Base-by-base conservation (phyloP, 2,113 vertebrate species). In the Todiramphus saurophagus region DNA sequence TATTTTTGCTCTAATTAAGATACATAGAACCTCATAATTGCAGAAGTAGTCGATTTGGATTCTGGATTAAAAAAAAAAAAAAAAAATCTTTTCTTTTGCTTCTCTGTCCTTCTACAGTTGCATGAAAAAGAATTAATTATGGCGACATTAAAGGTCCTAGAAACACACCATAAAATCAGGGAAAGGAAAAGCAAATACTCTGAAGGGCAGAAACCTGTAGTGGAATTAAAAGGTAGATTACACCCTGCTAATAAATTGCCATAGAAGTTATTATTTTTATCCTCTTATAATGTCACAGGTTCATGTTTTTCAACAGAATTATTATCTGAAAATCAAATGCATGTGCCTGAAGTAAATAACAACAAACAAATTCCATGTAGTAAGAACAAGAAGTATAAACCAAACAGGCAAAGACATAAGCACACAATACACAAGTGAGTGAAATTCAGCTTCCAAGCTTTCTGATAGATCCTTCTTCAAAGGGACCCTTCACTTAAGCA, bases 1-100 rank as follows among this genome's bases (percentile, higher is more conserved):
- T 90, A 43, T 72, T 93, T 96, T 82, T 72, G 28, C 27, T 68
- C 90, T 95, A 96, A 93, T 93, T 94, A 87, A 93, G 88, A 75
- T 35, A 83, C 60, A 94, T 15, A 43, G 80, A 78, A 83, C 58
- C 67, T 88, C 72, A 31, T 84, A 70, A 96, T 64, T 86, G 64
- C 43, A 67, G 44, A 85, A 94, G 60, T 46, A 94, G 44, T 76
- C 64, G 37, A 87, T 75, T 73, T 44, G 43, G 24, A 64, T 92
- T 67, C n/a, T 58, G 79, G 58, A 83, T 79, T 56, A 35, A 60
- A 31, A 77, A 37, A 50, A n/a, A n/a, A n/a, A n/a, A n/a, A 12
- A n/a, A n/a, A 37, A 31, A 74, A 37, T 11, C n/a, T 72, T 81
- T 58, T 68, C 21, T 60, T 92, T 85, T 81, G 35, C 74, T 86